Percentiles rank a stretch among this genome's conserved stretches.
phyloP scores from a whole-genome alignment of 2,113 vertebrate species.

The Hyperopisus bebe region DNA sequence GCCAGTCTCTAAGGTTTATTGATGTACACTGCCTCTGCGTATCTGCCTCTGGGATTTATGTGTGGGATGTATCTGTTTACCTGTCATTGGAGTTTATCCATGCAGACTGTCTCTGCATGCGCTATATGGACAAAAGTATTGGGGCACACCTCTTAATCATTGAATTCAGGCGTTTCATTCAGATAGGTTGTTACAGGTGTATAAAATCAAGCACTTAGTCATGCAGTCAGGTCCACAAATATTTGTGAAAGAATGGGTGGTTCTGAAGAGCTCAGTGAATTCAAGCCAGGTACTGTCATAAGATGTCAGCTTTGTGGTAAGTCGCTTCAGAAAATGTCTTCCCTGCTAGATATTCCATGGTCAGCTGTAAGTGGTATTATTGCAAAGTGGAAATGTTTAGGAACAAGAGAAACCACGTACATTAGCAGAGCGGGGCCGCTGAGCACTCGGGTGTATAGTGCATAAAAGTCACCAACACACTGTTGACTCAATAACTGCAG shows the following conservation, averaged over 20 bases:
- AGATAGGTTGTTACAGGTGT: background rate
- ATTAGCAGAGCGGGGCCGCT: background rate
- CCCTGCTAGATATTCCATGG: background rate
- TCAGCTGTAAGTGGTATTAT: background rate
- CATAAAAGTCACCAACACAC: background rate
- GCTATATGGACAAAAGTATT: background rate
- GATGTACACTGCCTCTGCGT: background rate
- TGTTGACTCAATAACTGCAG: background rate
- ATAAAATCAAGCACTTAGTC: too few relatives aligned
- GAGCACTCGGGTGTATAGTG: background rate
- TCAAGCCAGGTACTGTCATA: background rate
- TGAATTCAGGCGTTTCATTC: background rate
- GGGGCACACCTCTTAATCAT: background rate
- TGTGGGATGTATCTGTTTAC: background rate
- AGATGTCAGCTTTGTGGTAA: background rate
- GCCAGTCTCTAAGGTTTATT: background rate
- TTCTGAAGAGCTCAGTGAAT: background rate
- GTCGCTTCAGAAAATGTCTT: background rate
- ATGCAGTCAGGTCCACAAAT: too few relatives aligned
- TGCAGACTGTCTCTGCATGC: background rate
- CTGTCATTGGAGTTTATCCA: background rate
- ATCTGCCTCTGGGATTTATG: background rate
- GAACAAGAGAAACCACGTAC: background rate
- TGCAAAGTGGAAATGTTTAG: background rate
- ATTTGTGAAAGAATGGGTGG: background rate